Percentiles rank a stretch among this genome's conserved stretches.
phyloP scores from a whole-genome alignment of 2,888 invertebrate genomes.

The Andrena praecox region DNA sequence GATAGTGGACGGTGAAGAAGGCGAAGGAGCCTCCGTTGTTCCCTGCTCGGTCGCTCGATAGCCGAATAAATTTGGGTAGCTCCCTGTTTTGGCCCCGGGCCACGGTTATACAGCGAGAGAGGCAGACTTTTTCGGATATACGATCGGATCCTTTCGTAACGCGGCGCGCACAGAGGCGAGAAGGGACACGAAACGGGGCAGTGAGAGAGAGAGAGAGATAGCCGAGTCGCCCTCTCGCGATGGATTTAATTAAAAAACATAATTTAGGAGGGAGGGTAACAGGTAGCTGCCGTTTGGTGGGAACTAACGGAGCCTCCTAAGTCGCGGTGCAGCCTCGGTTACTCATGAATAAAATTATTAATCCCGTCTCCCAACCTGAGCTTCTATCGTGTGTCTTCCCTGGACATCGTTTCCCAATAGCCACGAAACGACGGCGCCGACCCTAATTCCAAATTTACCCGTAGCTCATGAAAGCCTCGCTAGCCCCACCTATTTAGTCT shows the following conservation, averaged over 20 bases:
- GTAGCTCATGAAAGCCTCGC: not conserved
- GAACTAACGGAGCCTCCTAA: conserved; percentile 78
- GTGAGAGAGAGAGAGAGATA: conserved; percentile 45
- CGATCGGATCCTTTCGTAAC: conserved; percentile 75
- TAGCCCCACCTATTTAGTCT: not conserved
- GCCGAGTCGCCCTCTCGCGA: conserved; percentile 78
- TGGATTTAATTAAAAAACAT: conserved; percentile 85
- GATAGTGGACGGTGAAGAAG: conserved; percentile 25
- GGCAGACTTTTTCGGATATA: conserved; percentile 74
- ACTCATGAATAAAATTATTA: conserved; percentile 85
- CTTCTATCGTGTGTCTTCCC: conserved; percentile 38
- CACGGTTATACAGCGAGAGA: conserved; percentile 65
- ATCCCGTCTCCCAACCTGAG: conserved; percentile 72
- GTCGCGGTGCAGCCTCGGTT: conserved; percentile 72
- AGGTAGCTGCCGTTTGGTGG: conserved; percentile 82
- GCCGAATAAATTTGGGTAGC: conserved; percentile 84
- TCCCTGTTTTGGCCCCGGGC: conserved; percentile 83
- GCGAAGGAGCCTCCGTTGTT: conserved; percentile 28
- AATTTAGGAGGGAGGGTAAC: conserved; percentile 84
- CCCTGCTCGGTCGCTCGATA: conserved; percentile 70
- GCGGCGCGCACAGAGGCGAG: conserved; percentile 59
- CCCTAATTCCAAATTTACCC: conserved; percentile 15
- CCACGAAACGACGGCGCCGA: conserved; percentile 31
- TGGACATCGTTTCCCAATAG: conserved; percentile 53
- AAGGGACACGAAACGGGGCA: conserved; percentile 20